Base-by-base conservation (phyloP, 2,113 vertebrate species). In the Rhynchomys soricoides region DNA sequence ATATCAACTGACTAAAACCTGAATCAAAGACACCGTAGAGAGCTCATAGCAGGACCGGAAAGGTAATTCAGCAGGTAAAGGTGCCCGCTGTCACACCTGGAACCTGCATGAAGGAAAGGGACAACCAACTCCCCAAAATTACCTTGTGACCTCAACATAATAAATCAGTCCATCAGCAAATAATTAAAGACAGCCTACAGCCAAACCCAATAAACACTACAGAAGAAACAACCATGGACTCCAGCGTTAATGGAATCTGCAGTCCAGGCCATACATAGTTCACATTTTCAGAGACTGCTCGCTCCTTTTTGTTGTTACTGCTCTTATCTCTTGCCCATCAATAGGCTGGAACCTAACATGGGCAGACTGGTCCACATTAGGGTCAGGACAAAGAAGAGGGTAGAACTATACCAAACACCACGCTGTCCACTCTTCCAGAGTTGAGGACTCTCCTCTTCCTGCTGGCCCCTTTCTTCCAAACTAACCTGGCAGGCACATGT, bases 301-400 rank as follows among this genome's bases (percentile, higher is more conserved):
- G 31, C 13, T 0, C 68, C 22, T 68, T 94, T 86, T 74, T 91
- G 83, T 81, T 45, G 17, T n/a, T n/a, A 70, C 81, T 64, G 70
- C 11, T 86, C 92, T 78, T 83, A 79, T 89, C 93, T 96, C 95
- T 94, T 55, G 77, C 66, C 90, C 75, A n/a, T 43, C 74, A 94
- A 21, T 93, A 45, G 75, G 43, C 78, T 24, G 45, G 66, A 93
- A 73, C 93, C 93, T 68, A 15, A 34, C 15, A 45, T 3, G 24
- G 78, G 78, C 43, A 68, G 34, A 70, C 64, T 74, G 19, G 64
- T 71, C 50, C 82, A 29, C 31, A 50, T 55, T 57, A 93, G 92
- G n/a, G 62, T 96, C 90, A 74, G 59, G 43, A 4, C 48, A 74
- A 81, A 81, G 40, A 45, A 22, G 66, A 10, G 0, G 5, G 55